phyloP scores from a whole-genome alignment of 2,797 vertebrate genomes.

The Periparus ater region DNA sequence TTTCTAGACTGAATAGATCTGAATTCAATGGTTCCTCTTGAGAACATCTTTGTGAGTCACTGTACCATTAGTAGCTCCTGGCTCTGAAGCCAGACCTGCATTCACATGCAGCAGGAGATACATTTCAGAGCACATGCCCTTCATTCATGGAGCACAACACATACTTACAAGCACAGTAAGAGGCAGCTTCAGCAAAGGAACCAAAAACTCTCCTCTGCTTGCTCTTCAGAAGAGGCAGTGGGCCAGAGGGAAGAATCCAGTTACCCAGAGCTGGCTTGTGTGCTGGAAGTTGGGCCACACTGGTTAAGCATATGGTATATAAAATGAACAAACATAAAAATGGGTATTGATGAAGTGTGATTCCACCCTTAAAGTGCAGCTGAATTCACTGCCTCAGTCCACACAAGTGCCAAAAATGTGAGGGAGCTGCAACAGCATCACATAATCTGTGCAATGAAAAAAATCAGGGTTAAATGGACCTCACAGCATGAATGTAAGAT shows the following conservation, averaged over 20 bases:
- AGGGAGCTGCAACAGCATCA: neutral
- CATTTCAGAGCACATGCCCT: neutral
- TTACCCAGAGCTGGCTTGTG: neutral
- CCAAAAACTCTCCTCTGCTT: neutral
- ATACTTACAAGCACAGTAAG: neutral
- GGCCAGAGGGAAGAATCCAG: neutral
- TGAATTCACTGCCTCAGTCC: neutral
- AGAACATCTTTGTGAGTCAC: neutral
- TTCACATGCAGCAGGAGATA: neutral
- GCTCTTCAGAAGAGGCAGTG: neutral
- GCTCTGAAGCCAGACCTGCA: neutral
- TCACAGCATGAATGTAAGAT: neutral
- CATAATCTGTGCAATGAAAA: neutral
- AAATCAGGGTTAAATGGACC: neutral
- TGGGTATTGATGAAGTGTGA: constrained; percentile 6
- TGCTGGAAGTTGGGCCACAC: neutral
- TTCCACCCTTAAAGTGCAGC: neutral
- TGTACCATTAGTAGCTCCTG: neutral
- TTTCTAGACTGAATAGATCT: neutral
- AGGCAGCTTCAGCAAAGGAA: neutral
- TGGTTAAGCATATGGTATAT: neutral
- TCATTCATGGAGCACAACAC: neutral
- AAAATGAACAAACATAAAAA: constrained; percentile 20
- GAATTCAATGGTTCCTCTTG: neutral
- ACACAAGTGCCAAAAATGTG: constrained; percentile 6